Evolutionary conservation across 2,797 vertebrate species (phyloP).

Genomic region (Botia kubotai): DNA sequence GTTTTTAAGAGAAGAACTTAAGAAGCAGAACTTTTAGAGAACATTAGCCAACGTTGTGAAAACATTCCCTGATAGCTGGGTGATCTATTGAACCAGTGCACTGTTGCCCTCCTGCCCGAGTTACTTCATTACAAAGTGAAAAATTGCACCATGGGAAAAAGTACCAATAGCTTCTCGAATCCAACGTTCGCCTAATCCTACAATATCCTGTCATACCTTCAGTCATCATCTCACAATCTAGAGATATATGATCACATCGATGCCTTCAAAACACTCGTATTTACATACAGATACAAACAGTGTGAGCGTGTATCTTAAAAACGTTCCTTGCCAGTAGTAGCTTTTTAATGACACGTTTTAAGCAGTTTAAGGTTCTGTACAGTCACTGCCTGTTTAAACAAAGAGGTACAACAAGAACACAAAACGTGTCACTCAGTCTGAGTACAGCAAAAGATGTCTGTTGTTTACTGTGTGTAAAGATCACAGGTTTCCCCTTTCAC

Average conservation of each 20-base stretch:
- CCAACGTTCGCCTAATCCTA: constrained; percentile 14
- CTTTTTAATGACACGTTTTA: constrained; percentile 23
- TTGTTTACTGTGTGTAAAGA: constrained; percentile 22
- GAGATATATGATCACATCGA: constrained; percentile 6
- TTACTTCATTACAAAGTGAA: constrained; percentile 29
- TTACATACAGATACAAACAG: neutral
- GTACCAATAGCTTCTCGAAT: constrained; percentile 14
- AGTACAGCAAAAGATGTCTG: constrained; percentile 17
- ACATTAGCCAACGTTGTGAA: neutral
- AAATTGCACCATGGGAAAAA: constrained; percentile 50
- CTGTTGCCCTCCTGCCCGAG: constrained; percentile 44
- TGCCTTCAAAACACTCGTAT: constrained; percentile 28
- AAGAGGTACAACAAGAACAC: constrained; percentile 13
- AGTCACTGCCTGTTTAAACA: constrained; percentile 27
- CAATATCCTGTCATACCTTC: constrained; percentile 10
- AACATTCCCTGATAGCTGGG: neutral
- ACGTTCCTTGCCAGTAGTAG: neutral
- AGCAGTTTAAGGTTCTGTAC: neutral
- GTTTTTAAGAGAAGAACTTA: too few species aligned
- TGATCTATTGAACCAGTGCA: too few species aligned
- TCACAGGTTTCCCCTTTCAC: constrained; percentile 59
- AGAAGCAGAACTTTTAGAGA: neutral
- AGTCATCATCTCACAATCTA: constrained; percentile 7
- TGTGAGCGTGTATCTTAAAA: neutral
- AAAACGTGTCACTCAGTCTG: constrained; percentile 1